Evolutionary conservation across 2,797 vertebrate species (phyloP), one percentile per base, ranked within the genome.

Genomic region (Falco concolor): DNA sequence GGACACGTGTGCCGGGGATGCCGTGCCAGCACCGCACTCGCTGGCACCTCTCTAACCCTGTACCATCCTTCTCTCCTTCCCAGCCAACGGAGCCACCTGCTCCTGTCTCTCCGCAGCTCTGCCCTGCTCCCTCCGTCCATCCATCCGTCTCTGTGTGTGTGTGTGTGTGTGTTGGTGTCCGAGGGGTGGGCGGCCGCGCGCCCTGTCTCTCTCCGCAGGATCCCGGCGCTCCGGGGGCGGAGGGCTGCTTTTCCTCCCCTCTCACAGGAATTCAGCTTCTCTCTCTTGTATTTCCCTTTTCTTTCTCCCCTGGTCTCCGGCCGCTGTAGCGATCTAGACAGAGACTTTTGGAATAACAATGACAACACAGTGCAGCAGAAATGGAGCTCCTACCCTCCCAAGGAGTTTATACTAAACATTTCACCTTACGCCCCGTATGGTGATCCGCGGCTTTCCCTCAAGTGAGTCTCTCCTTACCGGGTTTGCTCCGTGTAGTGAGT

Each of bases 271-370:
- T 97, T 96, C 97, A 98, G 84, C 96, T 95, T 96, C 17, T 95
- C 73, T 97, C 97, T 96, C 96, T 98, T 98, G 98, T 98, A 98
- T 98, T 97, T 98, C 97, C 98, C 98, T 98, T 99, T 98, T 98
- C 98, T 99, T 98, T 98, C 98, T 98, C 98, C 98, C 99, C 97
- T 98, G 98, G 99, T 98, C 99, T 98, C 98, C 98, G 99, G 98
- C 98, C 96, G 98, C 99, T 99, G 96, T 99, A 99, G 99, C 98
- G 99, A 99, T 99, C 99, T 99, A 99, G 99, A 99, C 99, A 99
- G 99, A 99, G 99, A 99, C 99, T 99, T 99, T 99, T 99, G 99
- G 99, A 99, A 99, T 99, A 99, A 99, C 99, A 99, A 99, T 99
- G 99, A 99, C 98, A 99, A 99, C 99, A 99, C 99, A 99, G 99